These are phyloP conservation scores for Scleropages formosus DNA, from an alignment of 2,797 vertebrate species.

Conservation along the genomic window DNA sequence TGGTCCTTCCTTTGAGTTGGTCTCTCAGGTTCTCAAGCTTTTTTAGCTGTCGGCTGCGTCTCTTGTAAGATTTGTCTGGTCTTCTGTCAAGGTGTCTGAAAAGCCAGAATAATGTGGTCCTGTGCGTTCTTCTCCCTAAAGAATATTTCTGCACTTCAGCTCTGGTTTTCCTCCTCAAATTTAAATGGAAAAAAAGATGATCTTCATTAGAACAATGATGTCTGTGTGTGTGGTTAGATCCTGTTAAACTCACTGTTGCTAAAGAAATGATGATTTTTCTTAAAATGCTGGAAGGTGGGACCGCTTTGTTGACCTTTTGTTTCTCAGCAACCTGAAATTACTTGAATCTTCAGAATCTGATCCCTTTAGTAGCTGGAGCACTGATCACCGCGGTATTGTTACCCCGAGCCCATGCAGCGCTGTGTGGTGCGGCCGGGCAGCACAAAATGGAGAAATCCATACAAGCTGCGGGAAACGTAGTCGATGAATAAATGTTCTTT, in stretches of 20 bases:
- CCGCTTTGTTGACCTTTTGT: constrained; percentile 37
- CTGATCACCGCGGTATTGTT: background rate
- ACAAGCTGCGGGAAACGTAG: background rate
- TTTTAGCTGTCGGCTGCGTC: background rate
- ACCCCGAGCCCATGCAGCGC: background rate
- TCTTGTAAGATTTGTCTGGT: background rate
- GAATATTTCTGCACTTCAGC: constrained; percentile 15
- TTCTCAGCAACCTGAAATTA: constrained; percentile 64
- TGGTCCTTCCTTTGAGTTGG: background rate
- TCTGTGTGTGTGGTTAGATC: background rate
- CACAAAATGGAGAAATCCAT: background rate
- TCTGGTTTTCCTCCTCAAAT: constrained; percentile 11
- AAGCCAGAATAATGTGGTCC: constrained; percentile 1
- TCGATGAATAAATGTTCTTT: background rate
- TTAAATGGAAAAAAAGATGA: background rate
- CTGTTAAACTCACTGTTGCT: constrained; percentile 18
- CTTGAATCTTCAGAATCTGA: constrained; percentile 64
- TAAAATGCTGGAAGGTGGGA: constrained; percentile 30
- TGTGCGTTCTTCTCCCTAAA: constrained; percentile 37
- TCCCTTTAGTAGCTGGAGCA: background rate
- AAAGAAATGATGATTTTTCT: no score
- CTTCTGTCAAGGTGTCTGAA: background rate
- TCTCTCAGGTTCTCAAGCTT: constrained; percentile 1
- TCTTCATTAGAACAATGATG: background rate
- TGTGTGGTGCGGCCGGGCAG: background rate